Evolutionary conservation across 2,888 invertebrate genomes (phyloP), one percentile per base, ranked within the genome.

Genomic region (Pteria penguin): DNA sequence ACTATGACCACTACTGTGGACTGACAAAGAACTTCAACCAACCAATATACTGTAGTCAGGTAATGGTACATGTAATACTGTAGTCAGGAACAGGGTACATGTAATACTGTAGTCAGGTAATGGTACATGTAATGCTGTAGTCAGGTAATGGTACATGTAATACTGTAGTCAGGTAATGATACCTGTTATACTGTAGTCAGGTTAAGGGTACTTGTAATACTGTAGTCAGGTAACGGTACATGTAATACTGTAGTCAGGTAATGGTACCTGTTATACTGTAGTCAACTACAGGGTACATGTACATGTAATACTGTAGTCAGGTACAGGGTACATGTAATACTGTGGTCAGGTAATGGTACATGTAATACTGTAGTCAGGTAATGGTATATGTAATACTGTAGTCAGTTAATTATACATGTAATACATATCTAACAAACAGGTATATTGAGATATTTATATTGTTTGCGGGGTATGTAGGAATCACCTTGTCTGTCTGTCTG

Each of bases 1-100:
- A 96, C 92, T 95, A 94, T 11, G 96, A 96, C 88, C 96, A 96
- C 90, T 96, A 96, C 89, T 92, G 94, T 3, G 96, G 96, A 0
- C 92, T 96, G 24, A 95, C 94, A 45, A 95, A 94, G 80, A 93
- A 93, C 58, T 96, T 96, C 89, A 92, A 93, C 27, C 94, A 94
- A 89, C 93, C 94, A 0, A 90, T 96, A 36, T 95, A 94, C 87
- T 95, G 96, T 90, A 95, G 95, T 61, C 93, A 94, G 91, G 95
- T 95, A n/a, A n/a, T n/a, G n/a, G n/a, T n/a, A n/a, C n/a, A n/a
- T n/a, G n/a, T n/a, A n/a, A n/a, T n/a, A n/a, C n/a, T n/a, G n/a
- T n/a, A n/a, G n/a, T n/a, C n/a, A n/a, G n/a, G n/a, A n/a, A n/a
- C n/a, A n/a, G n/a, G n/a, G n/a, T n/a, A n/a, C n/a, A n/a, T n/a